Base-by-base conservation (phyloP, 92 coral and sea anemone species). In the Parazoanthus swiftii region DNA sequence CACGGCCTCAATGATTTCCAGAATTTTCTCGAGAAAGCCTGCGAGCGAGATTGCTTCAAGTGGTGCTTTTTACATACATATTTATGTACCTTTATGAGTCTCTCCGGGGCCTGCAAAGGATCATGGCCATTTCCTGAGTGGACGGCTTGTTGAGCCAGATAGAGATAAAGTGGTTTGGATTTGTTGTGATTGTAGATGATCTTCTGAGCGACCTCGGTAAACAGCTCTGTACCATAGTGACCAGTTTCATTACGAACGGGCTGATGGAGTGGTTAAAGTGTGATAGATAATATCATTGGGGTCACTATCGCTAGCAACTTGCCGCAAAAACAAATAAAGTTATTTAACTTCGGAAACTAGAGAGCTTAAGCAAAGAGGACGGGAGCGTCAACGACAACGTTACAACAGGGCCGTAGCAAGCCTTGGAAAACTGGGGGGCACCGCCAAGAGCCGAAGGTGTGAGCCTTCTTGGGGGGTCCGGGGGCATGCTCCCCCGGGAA, bases 101-200 rank as follows among this genome's bases (percentile, higher is more conserved):
- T 92, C 48, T 90, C 72, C 13, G 99, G 99, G 29, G 99, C 98
- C 80, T 96, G 99, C 25, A 96, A 84, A 21, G 99, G 99, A 1
- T 92, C 93, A 3, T 88, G 80, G 29, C 36, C 90, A 76, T 96
- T 96, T 46, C 93, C 99, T 16, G 99, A 95, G 83, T 96, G 99
- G 2, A 96, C 99, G 2, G 92, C 99, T 83, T 96, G 99, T 38
- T 96, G 99, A 9, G 99, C 99, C 44, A 96, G 90, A 89, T 96
- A 96, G 86, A 96, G 77, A 86, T 93, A 96, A 4, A 96, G 92
- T 14, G 99, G 99, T 21, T 91, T 90, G n/a, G 96, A 86, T 80
- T 89, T 86, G 90, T 95, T 89, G 74, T 96, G 99, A 9, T 77
- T 88, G 59, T 92, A 88, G n/a, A 96, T 96, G 77, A 96, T 89